A percentile compares a stretch with the other conserved stretches of the same genome.
Evolutionary conservation across 2,113 vertebrate genomes (phyloP).

Genomic region (Periophthalmodon schlosseri): DNA sequence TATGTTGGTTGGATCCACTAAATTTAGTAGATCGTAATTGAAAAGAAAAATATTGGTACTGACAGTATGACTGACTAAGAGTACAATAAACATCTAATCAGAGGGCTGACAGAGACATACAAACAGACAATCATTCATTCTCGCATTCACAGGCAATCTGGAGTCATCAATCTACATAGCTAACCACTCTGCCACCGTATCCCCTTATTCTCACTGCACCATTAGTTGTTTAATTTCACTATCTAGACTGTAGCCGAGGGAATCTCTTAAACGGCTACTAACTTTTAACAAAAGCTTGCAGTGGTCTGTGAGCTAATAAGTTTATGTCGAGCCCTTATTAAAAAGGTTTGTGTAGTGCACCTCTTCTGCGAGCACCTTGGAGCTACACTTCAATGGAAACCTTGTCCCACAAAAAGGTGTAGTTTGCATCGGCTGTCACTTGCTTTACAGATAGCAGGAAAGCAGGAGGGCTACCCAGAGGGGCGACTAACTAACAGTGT

Average conservation of each 20-base stretch:
- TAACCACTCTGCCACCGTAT: background rate
- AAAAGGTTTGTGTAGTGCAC: constrained; percentile 24
- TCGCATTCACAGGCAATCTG: background rate
- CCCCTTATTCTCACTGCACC: background rate
- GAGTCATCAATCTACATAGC: background rate
- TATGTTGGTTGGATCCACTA: background rate
- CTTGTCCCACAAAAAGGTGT: constrained; percentile 55
- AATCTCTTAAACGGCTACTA: background rate
- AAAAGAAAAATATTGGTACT: background rate
- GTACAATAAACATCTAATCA: background rate
- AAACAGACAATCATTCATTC: background rate
- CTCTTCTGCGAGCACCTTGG: constrained; percentile 24
- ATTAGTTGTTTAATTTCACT: background rate
- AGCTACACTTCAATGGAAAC: constrained; percentile 56
- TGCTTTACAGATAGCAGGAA: constrained; percentile 43
- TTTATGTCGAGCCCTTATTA: background rate
- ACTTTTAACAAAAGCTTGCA: background rate
- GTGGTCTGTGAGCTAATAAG: background rate
- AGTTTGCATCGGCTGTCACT: constrained; percentile 35
- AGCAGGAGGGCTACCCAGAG: constrained; percentile 30
- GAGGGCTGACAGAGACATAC: background rate
- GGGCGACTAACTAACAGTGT: constrained; percentile 29
- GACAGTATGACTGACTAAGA: background rate
- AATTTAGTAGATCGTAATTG: background rate
- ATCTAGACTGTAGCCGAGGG: background rate